Base-by-base conservation (phyloP, 2,113 vertebrate genomes). In the Synchiropus splendidus region DNA sequence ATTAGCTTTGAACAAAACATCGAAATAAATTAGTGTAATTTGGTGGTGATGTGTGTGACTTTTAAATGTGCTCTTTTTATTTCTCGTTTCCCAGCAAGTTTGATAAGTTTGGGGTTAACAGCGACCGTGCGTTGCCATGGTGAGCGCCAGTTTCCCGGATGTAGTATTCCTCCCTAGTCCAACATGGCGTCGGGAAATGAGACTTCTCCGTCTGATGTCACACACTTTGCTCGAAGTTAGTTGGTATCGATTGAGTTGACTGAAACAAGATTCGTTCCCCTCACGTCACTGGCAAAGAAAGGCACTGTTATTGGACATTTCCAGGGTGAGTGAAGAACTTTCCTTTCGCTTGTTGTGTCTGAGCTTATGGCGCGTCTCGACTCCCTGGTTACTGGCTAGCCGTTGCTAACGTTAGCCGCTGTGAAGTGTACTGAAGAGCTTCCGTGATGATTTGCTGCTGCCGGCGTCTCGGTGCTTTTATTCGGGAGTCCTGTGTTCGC, bases 151-250 rank as follows among this genome's bases (percentile, higher is more conserved):
- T 72, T 66, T 73, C 83, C 83, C 83, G 83, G 83, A 85, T 85
- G 81, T 77, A 64, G 50, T 33, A 34, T 43, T 50, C 35, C 30
- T 36, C 38, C 57, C 53, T 48, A 42, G 72, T 53, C 79, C 79
- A 85, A 82, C 65, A 85, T 85, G 83, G 81, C 81, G 83, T 61
- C 72, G 30, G 62, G 47, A 78, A 81, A 83, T 85, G 58, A 74
- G 68, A 80, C 74, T 79, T 79, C 21, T 27, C 46, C 45, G 47
- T 70, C 61, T 71, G 58, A 66, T 68, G 67, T 55, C 58, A 38
- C 30, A 54, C 64, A 78, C 61, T 79, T 79, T 56, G 41, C 11
- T 37, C 43, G 53, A 78, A 78, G 62, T 77, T 70, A 14, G 36
- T 30, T 36, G 16, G 21, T 31, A 32, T 42, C 42, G 36, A 51